Evolutionary conservation across 37 sponge, comb jelly and placozoan genomes (phyloP).

Genomic region (Hexactinellida sp.): DNA sequence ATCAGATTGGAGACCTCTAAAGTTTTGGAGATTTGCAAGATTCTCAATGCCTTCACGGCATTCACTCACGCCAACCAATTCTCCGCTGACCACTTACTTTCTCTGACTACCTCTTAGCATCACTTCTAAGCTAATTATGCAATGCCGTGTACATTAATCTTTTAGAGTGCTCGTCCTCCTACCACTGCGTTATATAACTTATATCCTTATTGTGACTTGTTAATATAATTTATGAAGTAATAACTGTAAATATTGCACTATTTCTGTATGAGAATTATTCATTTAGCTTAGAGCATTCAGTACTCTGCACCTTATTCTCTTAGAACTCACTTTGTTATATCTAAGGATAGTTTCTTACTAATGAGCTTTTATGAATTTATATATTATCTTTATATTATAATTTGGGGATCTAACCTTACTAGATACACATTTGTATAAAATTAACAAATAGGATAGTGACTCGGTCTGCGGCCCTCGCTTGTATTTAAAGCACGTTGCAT

Average conservation of each 20-base stretch:
- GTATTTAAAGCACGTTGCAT: too few relatives aligned
- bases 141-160: neutral
- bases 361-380: neutral
- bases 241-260: conserved; percentile 7
- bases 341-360: neutral
- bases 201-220: neutral
- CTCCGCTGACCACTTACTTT: neutral
- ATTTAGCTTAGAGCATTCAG: conserved; percentile 17
- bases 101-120: neutral
- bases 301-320: conserved; percentile 10
- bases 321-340: neutral
- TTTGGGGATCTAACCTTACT: too few relatives aligned
- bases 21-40: conserved; percentile 12
- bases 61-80: neutral
- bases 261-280: neutral
- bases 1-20: conserved; percentile 5
- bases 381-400: neutral
- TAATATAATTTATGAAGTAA: conserved; percentile 5
- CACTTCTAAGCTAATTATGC: neutral
- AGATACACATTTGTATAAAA: too few relatives aligned
- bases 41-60: neutral
- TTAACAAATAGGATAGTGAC: too few relatives aligned
- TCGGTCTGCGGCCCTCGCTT: too few relatives aligned
- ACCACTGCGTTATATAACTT: neutral
- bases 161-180: neutral